A percentile compares a stretch with the other conserved stretches of the same genome.
phyloP scores from a whole-genome alignment of 2,888 invertebrate genomes.

The Andrena marginata region DNA sequence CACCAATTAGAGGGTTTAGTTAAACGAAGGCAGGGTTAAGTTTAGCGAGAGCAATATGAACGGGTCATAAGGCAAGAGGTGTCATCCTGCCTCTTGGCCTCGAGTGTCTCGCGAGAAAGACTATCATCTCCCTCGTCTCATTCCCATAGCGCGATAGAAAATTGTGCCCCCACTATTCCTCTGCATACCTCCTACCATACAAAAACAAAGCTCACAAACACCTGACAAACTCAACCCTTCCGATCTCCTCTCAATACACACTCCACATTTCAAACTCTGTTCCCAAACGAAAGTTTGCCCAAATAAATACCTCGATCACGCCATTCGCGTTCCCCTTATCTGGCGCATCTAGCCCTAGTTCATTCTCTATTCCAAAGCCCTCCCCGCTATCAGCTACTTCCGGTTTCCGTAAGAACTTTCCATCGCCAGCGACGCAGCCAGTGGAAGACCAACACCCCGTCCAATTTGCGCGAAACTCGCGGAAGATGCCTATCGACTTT shows the following conservation, averaged over 20 bases:
- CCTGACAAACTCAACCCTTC: too few relatives aligned
- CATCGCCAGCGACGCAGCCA: not conserved
- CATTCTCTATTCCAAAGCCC: not conserved
- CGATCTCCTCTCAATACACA: too few relatives aligned
- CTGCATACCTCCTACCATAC: too few relatives aligned
- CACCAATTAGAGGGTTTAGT: slow-evolving; percentile 82
- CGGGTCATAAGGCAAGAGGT: slow-evolving; percentile 81
- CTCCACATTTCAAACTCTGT: too few relatives aligned
- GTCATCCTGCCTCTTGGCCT: slow-evolving; percentile 74
- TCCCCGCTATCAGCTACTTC: slow-evolving; percentile 12
- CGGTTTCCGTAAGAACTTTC: slow-evolving; percentile 16
- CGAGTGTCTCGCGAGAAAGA: slow-evolving; percentile 34
- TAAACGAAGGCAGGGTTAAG: slow-evolving; percentile 78
- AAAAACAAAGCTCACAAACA: too few relatives aligned
- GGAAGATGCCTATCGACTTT: slow-evolving; percentile 10
- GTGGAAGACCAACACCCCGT: slow-evolving; percentile 7
- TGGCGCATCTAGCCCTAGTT: not conserved
- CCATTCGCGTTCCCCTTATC: too few relatives aligned
- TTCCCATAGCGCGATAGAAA: not conserved
- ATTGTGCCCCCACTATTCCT: too few relatives aligned
- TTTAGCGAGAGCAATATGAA: slow-evolving; percentile 74
- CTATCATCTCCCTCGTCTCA: not conserved
- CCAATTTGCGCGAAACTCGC: slow-evolving; percentile 39
- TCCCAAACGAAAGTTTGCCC: too few relatives aligned
- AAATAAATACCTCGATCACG: too few relatives aligned